These are phyloP conservation scores for Umimayanthus kanabou DNA, from an alignment of 92 coral and sea anemone species.

Conservation along the genomic window DNA sequence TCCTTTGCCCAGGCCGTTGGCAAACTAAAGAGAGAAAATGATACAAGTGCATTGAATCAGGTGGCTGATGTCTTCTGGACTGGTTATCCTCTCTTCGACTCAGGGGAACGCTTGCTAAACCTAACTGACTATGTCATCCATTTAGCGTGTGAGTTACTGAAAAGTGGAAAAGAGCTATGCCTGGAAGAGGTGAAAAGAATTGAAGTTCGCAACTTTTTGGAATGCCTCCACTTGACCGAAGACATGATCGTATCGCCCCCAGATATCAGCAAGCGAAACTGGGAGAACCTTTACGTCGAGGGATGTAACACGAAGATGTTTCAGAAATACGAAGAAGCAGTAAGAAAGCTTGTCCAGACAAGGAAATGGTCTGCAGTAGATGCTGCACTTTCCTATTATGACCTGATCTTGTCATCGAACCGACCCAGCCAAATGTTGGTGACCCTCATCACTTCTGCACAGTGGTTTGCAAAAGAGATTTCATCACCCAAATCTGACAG, in stretches of 20 bases:
- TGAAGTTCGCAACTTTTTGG: slow-evolving; percentile 33
- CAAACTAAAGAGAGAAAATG: neutral
- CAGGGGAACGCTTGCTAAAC: neutral
- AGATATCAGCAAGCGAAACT: slow-evolving; percentile 36
- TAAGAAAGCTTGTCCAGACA: slow-evolving; percentile 28
- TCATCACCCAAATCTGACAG: slow-evolving; percentile 21
- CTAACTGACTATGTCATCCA: slow-evolving; percentile 33
- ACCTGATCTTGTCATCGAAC: slow-evolving; percentile 33
- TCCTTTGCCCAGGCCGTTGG: slow-evolving; percentile 36
- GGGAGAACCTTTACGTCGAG: slow-evolving; percentile 38
- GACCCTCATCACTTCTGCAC: slow-evolving; percentile 50
- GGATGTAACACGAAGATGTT: slow-evolving; percentile 52
- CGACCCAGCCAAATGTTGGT: slow-evolving; percentile 39
- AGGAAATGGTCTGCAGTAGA: slow-evolving; percentile 41
- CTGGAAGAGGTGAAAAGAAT: slow-evolving; percentile 30
- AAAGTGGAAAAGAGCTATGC: neutral
- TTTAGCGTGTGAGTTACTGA: slow-evolving; percentile 31
- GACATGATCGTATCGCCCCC: slow-evolving; percentile 36
- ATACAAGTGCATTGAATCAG: slow-evolving; percentile 41
- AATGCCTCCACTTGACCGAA: slow-evolving; percentile 40
- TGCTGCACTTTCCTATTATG: slow-evolving; percentile 41
- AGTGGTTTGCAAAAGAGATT: slow-evolving; percentile 52
- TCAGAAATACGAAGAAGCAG: slow-evolving; percentile 50
- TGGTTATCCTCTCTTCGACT: slow-evolving; percentile 21
- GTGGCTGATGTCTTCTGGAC: slow-evolving; percentile 48